Percentiles rank a stretch among this genome's conserved stretches.
Evolutionary conservation across 1,140 invertebrate genomes (phyloP).

Genomic region (Macrosteles quadrilineatus): DNA sequence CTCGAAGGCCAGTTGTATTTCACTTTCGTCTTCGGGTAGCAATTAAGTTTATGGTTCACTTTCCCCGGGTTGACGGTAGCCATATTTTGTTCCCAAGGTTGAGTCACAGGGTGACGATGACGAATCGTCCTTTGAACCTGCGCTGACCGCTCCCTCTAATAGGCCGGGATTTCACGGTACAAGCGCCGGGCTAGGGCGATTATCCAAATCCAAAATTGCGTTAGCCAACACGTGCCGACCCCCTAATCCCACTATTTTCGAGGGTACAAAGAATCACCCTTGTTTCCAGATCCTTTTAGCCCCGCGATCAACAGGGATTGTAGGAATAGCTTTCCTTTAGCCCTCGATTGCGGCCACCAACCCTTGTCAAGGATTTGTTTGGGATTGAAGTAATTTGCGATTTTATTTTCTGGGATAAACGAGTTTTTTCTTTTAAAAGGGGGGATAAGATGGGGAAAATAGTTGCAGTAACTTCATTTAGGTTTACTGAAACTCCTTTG

Average conservation of each 20-base stretch:
- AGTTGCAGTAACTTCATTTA: too few relatives aligned
- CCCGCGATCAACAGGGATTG: constrained; percentile 9
- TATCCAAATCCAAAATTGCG: constrained; percentile 2
- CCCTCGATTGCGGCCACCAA: background rate
- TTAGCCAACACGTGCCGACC: background rate
- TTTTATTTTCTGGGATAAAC: too few relatives aligned
- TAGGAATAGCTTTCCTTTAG: constrained; percentile 19
- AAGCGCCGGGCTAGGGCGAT: background rate
- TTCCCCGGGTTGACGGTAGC: constrained; percentile 4
- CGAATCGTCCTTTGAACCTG: constrained; percentile 19
- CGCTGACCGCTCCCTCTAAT: background rate
- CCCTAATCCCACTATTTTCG: constrained; percentile 1
- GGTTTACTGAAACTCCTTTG: too few relatives aligned
- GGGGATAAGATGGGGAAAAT: too few relatives aligned
- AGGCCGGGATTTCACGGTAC: background rate
- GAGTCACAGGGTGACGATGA: constrained; percentile 8
- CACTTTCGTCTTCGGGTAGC: constrained; percentile 13
- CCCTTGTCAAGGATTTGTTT: too few relatives aligned
- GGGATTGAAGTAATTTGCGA: too few relatives aligned
- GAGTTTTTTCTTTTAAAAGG: too few relatives aligned
- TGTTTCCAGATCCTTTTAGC: constrained; percentile 21
- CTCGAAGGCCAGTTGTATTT: background rate
- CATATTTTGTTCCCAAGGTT: background rate
- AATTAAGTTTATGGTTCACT: background rate
- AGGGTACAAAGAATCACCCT: constrained; percentile 1